Conservation (phyloP, 1,140 invertebrate species). For the Drosophila arawakana region DNA sequence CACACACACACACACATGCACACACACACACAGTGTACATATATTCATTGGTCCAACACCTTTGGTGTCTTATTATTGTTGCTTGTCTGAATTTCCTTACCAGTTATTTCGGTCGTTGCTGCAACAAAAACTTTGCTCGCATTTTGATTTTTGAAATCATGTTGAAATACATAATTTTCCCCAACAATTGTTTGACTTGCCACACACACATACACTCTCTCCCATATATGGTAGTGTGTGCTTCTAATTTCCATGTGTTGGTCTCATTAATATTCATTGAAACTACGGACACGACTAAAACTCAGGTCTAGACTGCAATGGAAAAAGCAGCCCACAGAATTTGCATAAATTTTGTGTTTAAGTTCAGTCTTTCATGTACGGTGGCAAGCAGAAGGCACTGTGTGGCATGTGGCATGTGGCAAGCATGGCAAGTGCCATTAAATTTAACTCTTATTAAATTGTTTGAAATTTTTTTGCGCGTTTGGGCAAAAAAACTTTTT, state of each 20-base stretch:
- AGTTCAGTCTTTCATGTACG: constrained; percentile 27
- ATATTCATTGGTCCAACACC: constrained; percentile 67
- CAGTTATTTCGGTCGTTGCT: not conserved
- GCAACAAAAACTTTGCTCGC: constrained; percentile 43
- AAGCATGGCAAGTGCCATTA: not conserved
- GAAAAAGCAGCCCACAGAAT: constrained; percentile 62
- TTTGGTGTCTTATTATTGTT: constrained; percentile 53
- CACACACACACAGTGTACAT: constrained; percentile 11
- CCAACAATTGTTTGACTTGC: constrained; percentile 58
- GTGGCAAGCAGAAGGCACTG: not conserved
- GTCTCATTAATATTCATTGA: constrained; percentile 77
- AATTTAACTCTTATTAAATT: constrained; percentile 19
- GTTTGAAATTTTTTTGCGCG: constrained; percentile 9
- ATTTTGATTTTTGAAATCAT: constrained; percentile 74
- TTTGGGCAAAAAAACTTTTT: constrained; percentile 33
- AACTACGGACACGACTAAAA: constrained; percentile 34
- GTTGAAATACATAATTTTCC: constrained; percentile 58
- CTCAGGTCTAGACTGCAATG: constrained; percentile 27
- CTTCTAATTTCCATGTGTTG: constrained; percentile 78
- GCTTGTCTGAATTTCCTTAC: constrained; percentile 4
- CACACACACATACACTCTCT: constrained; percentile 12
- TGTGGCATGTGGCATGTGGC: not conserved
- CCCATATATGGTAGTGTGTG: constrained; percentile 19
- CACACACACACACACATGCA: constrained; percentile 10
- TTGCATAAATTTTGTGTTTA: constrained; percentile 74